Evolutionary conservation across 2,797 vertebrate genomes (phyloP).

Genomic region (Cossypha heuglini): DNA sequence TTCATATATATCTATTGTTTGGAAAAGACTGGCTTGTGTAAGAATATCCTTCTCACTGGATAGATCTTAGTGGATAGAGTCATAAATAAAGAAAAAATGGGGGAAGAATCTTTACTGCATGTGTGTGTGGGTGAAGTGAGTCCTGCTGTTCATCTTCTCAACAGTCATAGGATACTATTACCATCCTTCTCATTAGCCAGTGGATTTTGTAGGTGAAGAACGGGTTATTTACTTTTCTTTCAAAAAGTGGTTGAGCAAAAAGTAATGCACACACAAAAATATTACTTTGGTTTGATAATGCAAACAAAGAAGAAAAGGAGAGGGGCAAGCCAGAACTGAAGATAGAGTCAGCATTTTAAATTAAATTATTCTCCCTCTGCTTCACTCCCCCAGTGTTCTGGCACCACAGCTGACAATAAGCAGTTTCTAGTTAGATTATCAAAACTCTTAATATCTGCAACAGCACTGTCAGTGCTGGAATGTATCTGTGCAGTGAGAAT

Average conservation of each 20-base stretch:
- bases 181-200: neutral
- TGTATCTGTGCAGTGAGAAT: neutral
- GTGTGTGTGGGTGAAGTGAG: neutral
- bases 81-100: neutral
- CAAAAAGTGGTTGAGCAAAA: neutral
- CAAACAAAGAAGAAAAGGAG: neutral
- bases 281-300: neutral
- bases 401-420: neutral
- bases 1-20: neutral
- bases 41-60: neutral
- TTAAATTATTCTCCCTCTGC: neutral
- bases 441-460: neutral
- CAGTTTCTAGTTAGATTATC: neutral
- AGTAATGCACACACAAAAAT: neutral
- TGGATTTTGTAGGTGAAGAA: neutral
- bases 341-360: neutral
- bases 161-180: neutral
- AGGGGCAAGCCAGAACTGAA: neutral
- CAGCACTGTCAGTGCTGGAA: neutral
- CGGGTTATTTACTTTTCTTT: neutral
- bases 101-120: neutral
- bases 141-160: neutral
- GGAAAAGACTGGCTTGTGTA: neutral
- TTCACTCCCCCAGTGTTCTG: neutral
- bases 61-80: neutral